These are phyloP conservation scores for Nycticebus coucang DNA, from an alignment of 2,113 vertebrate genomes.

Conservation along the genomic window DNA sequence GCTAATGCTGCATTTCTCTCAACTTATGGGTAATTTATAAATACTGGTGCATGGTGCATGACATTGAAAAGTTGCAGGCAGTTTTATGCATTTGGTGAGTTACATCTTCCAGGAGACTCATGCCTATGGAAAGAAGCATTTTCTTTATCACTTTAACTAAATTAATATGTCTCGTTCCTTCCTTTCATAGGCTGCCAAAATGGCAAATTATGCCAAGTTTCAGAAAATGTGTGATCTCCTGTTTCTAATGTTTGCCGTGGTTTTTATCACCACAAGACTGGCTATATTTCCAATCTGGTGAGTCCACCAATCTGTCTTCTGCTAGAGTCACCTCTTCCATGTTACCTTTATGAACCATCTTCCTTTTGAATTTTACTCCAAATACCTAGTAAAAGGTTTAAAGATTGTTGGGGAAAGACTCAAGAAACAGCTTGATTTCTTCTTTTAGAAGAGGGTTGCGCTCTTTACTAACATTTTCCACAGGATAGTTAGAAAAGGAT, in stretches of 20 bases:
- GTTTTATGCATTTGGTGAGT: conserved; percentile 42
- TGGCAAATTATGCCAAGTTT: conserved; percentile 99
- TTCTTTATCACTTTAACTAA: conserved; percentile 70
- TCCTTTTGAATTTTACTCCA: conserved; percentile 28
- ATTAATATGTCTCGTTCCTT: conserved; percentile 72
- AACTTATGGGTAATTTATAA: conserved; percentile 65
- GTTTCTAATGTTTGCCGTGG: conserved; percentile 95
- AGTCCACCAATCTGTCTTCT: conserved; percentile 82
- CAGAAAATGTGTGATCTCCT: conserved; percentile 97
- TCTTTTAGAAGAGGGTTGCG: not conserved
- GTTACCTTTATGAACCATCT: not conserved
- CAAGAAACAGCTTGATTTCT: not conserved
- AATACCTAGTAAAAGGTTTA: not conserved
- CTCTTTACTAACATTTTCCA: not conserved
- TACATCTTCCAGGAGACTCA: conserved; percentile 12
- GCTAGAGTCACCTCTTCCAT: not conserved
- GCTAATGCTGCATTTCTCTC: conserved; percentile 41
- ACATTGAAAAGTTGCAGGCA: conserved; percentile 52
- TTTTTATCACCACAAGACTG: conserved; percentile 96
- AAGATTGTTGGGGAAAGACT: not conserved
- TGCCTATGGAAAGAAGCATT: conserved; percentile 60
- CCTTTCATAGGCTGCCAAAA: conserved; percentile 95
- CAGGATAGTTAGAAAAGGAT: not conserved
- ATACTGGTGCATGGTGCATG: conserved; percentile 44
- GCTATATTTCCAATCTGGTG: conserved; percentile 96